Percentiles rank a stretch among this genome's conserved stretches.
These are phyloP conservation scores for Trichonephila inaurata DNA, from an alignment of 1,140 invertebrate genomes.

Conservation along the genomic window DNA sequence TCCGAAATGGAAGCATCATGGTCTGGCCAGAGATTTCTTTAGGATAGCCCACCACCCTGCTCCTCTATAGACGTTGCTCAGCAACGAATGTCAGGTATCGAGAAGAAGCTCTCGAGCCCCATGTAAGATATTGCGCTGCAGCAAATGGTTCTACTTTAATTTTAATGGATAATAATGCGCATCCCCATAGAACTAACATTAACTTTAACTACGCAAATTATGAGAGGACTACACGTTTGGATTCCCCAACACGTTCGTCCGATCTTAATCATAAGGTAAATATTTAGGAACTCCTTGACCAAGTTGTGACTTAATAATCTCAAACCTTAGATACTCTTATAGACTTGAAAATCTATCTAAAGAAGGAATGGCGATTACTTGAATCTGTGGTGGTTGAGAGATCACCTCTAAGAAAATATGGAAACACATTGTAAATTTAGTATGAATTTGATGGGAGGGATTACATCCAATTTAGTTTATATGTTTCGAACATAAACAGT, in stretches of 20 bases:
- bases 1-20: neutral
- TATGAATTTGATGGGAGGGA: neutral
- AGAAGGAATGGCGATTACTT: neutral
- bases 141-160: neutral
- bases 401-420: neutral
- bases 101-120: neutral
- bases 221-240: neutral
- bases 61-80: neutral
- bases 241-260: neutral
- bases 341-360: neutral
- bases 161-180: neutral
- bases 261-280: neutral
- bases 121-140: neutral
- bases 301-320: neutral
- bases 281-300: neutral
- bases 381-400: too few species aligned
- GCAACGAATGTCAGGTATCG: neutral
- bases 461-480: neutral
- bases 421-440: neutral
- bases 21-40: constrained; percentile 21
- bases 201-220: too few species aligned
- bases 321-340: neutral
- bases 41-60: neutral
- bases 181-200: too few species aligned
- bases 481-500: neutral